phyloP scores from a whole-genome alignment of 1,140 invertebrate genomes.

The Vanessa tameamea region DNA sequence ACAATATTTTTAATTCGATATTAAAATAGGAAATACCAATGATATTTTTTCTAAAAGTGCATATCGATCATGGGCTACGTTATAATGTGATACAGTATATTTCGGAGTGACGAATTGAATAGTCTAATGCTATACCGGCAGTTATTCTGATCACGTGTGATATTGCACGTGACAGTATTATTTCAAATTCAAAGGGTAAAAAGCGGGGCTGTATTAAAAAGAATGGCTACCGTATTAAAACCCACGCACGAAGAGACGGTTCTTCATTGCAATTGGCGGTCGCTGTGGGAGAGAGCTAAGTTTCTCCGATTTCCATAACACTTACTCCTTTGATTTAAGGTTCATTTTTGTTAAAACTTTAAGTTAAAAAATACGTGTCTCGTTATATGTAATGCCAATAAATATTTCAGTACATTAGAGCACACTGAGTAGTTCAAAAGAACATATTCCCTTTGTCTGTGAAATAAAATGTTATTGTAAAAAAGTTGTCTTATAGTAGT shows the following conservation, averaged over 20 bases:
- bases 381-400: slow-evolving; percentile 10
- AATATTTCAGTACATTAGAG: slow-evolving; percentile 8
- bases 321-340: not conserved
- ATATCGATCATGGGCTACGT: not conserved
- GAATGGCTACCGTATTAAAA: slow-evolving; percentile 54
- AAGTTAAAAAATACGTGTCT: not conserved
- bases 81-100: not conserved
- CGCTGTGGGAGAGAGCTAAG: not conserved
- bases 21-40: not conserved
- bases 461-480: slow-evolving; percentile 1
- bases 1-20: not conserved
- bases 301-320: not conserved
- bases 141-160: slow-evolving; percentile 57
- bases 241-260: slow-evolving; percentile 38
- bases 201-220: slow-evolving; percentile 65
- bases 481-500: slow-evolving; percentile 4
- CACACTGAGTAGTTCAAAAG: slow-evolving; percentile 5
- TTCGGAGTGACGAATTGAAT: not conserved
- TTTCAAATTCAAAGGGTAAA: slow-evolving; percentile 75
- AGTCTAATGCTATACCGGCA: slow-evolving; percentile 22
- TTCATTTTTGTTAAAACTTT: slow-evolving; percentile 4
- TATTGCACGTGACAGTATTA: slow-evolving; percentile 63
- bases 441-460: not conserved
- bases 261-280: slow-evolving; percentile 29
- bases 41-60: not conserved